Evolutionary conservation across 2,797 vertebrate genomes (phyloP).

Genomic region (Hydrolagus colliei): DNA sequence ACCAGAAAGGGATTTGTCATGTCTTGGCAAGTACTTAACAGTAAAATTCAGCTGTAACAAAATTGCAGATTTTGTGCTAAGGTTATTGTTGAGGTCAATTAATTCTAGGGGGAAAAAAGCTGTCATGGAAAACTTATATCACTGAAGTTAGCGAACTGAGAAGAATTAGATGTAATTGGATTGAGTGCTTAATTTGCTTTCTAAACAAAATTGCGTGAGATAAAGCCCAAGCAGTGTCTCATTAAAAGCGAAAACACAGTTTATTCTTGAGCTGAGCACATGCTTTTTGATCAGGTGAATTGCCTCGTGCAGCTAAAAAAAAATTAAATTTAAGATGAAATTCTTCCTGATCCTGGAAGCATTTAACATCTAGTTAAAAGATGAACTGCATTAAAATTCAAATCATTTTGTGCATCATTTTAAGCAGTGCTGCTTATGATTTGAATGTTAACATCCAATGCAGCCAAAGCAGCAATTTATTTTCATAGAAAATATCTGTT

Average conservation of each 20-base stretch:
- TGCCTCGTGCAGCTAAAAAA: background rate
- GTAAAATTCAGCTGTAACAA: constrained; percentile 17
- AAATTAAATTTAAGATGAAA: constrained; percentile 28
- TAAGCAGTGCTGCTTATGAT: constrained; percentile 6
- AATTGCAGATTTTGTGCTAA: background rate
- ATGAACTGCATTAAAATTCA: constrained; percentile 21
- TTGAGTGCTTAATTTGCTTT: constrained; percentile 13
- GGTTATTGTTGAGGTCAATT: constrained; percentile 25
- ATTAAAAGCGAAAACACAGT: constrained; percentile 1
- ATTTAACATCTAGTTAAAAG: constrained; percentile 5
- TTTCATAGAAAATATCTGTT: background rate
- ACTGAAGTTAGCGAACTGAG: constrained; percentile 3
- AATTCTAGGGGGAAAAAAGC: background rate
- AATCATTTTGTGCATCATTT: constrained; percentile 12
- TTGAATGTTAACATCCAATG: background rate
- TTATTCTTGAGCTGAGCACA: constrained; percentile 15
- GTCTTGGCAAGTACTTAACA: constrained; percentile 35
- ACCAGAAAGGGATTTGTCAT: constrained; percentile 36
- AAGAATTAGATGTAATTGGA: constrained; percentile 20
- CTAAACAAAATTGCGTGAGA: constrained; percentile 18
- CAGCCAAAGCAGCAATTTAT: constrained; percentile 2
- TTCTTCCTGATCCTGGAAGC: constrained; percentile 18
- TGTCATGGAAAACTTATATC: constrained; percentile 25
- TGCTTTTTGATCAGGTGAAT: constrained; percentile 17
- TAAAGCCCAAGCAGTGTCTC: constrained; percentile 3